phyloP scores from a whole-genome alignment of 1,140 invertebrate species.

The Zeugodacus cucurbitae region DNA sequence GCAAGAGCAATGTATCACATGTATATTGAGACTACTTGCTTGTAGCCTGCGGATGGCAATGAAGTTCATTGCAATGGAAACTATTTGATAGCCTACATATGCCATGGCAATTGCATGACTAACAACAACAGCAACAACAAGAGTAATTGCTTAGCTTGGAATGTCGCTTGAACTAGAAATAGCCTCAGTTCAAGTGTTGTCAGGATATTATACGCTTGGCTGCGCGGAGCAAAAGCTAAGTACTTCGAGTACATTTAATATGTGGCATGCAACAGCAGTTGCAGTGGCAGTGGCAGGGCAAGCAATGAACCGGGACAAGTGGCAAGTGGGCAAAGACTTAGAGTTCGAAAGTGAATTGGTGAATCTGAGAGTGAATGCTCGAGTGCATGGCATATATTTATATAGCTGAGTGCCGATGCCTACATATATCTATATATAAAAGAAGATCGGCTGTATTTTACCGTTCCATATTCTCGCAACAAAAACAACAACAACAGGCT shows the following conservation, averaged over 20 bases:
- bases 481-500: not conserved
- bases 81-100: not conserved
- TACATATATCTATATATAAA: not conserved
- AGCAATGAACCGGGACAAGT: not conserved
- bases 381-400: not conserved
- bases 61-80: not conserved
- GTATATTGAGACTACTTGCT: not conserved
- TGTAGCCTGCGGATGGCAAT: not conserved
- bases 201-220: constrained; percentile 12
- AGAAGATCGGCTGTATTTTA: too few species aligned
- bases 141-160: not conserved
- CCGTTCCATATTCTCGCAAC: not conserved
- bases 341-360: not conserved
- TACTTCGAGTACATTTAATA: not conserved
- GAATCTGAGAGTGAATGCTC: not conserved
- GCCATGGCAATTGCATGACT: too few species aligned
- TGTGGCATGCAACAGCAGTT: not conserved
- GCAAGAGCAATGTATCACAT: not conserved
- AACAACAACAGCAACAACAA: not conserved
- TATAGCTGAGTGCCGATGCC: not conserved
- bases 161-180: not conserved
- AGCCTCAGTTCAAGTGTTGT: not conserved
- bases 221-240: not conserved
- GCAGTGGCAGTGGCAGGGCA: too few species aligned
- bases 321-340: not conserved